phyloP scores from a whole-genome alignment of 2,797 vertebrate genomes.

The Onychomys arenicola region DNA sequence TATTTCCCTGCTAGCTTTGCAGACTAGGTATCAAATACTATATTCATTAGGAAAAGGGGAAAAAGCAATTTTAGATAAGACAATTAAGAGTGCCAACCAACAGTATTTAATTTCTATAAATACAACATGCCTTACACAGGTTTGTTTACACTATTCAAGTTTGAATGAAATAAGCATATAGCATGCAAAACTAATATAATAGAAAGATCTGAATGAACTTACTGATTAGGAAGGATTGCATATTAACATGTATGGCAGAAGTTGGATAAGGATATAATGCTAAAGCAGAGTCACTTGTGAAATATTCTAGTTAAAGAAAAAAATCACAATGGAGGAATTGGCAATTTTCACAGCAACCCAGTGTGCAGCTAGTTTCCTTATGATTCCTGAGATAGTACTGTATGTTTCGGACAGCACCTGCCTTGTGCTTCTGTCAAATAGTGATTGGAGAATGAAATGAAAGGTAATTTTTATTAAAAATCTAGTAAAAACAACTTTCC shows the following conservation, averaged over 20 bases:
- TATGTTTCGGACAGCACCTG: neutral
- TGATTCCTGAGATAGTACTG: neutral
- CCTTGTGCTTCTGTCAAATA: neutral
- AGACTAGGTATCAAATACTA: neutral
- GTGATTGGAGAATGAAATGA: neutral
- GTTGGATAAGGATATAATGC: neutral
- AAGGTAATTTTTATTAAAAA: neutral
- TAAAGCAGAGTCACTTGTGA: neutral
- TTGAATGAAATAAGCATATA: neutral
- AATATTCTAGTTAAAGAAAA: neutral
- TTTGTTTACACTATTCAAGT: neutral
- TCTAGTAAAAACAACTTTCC: neutral
- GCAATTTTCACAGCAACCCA: neutral
- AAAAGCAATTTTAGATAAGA: neutral
- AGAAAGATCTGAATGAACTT: neutral
- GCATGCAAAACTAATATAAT: neutral
- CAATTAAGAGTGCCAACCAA: neutral
- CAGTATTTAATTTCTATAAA: neutral
- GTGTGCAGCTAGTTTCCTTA: neutral
- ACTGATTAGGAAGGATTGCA: neutral
- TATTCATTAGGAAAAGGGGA: neutral
- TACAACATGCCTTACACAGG: neutral
- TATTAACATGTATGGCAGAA: neutral
- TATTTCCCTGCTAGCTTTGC: neutral
- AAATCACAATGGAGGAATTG: neutral